Evolutionary conservation across 2,113 vertebrate genomes (phyloP).

Genomic region (Bombycilla garrulus): DNA sequence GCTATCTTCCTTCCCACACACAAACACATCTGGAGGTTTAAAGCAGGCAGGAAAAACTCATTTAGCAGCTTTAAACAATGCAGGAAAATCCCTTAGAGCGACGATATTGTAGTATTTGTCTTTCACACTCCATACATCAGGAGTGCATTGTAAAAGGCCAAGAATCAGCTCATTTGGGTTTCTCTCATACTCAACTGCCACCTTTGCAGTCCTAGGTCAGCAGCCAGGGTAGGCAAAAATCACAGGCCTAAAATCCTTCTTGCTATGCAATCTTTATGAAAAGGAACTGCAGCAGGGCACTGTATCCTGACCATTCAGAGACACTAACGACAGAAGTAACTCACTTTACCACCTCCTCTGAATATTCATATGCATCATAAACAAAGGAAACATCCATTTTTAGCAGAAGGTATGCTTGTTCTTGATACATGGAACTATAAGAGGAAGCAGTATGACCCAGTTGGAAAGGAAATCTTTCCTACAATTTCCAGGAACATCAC

Average conservation of each 20-base stretch:
- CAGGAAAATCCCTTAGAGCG: background rate
- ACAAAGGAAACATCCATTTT: background rate
- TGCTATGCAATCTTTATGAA: background rate
- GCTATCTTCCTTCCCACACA: background rate
- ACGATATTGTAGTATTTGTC: background rate
- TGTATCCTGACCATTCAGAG: background rate
- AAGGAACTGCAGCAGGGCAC: background rate
- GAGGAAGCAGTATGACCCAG: background rate
- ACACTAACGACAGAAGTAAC: background rate
- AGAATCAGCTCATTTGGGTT: background rate
- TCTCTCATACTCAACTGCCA: fast-evolving
- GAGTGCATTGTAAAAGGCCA: background rate
- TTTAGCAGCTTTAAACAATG: background rate
- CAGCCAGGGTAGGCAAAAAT: background rate
- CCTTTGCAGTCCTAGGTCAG: background rate
- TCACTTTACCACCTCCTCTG: background rate
- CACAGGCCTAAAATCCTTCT: background rate
- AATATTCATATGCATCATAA: background rate
- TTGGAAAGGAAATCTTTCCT: background rate
- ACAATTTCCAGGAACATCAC: background rate
- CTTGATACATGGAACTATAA: background rate
- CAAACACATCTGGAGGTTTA: conserved; percentile 7
- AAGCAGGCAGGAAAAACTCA: background rate
- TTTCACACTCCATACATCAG: background rate
- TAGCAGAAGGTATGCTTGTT: background rate